Evolutionary conservation across 2,113 vertebrate genomes (phyloP).

Genomic region (Empidonax alnorum): DNA sequence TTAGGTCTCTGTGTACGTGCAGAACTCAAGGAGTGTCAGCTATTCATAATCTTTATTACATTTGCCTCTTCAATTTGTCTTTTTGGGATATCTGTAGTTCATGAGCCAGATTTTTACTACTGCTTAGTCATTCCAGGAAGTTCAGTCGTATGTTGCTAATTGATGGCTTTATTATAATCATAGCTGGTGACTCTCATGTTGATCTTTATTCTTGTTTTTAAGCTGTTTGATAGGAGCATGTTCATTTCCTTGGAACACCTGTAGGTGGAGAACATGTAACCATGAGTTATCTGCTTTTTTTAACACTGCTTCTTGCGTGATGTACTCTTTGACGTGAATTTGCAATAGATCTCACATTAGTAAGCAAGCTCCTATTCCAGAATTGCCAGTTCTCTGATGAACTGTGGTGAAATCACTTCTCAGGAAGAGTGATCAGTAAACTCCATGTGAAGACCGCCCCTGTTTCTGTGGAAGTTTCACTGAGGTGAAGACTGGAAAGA

Average conservation of each 20-base stretch:
- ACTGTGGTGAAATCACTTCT: background rate
- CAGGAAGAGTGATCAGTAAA: background rate
- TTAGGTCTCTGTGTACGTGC: background rate
- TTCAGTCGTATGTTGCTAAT: background rate
- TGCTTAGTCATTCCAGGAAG: slow-evolving; percentile 18
- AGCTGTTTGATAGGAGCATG: background rate
- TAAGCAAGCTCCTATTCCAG: background rate
- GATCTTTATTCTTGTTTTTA: background rate
- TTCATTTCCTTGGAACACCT: background rate
- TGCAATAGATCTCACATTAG: background rate
- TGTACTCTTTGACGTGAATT: background rate
- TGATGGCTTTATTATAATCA: background rate
- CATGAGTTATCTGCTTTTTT: background rate
- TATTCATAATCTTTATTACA: background rate
- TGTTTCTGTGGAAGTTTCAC: background rate
- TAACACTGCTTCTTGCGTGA: background rate
- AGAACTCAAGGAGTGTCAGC: background rate
- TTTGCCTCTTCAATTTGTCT: slow-evolving; percentile 11
- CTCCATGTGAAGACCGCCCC: background rate
- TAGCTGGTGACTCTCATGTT: background rate
- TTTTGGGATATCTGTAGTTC: background rate
- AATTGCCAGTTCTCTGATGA: background rate
- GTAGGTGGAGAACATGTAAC: background rate
- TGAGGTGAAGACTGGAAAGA: background rate
- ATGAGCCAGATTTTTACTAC: background rate